Conservation (phyloP, 2,888 invertebrate genomes). For the Cantharis flavilabris region DNA sequence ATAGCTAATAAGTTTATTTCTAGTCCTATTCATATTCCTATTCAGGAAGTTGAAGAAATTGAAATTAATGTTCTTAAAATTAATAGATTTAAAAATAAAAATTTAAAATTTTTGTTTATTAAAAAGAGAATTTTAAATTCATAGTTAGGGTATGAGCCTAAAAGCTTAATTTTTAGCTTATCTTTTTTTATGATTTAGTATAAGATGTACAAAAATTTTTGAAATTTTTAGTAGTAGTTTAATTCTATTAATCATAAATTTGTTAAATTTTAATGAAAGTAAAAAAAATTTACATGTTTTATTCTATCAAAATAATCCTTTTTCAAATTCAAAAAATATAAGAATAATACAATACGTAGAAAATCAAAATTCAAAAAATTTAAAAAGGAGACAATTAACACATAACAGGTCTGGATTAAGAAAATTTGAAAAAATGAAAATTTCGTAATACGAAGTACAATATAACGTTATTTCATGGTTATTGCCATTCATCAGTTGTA, state of each 20-base stretch:
- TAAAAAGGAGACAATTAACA: too few relatives aligned
- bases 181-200: constrained; percentile 65
- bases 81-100: constrained; percentile 60
- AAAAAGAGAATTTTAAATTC: constrained; percentile 60
- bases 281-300: constrained; percentile 55
- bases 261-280: constrained; percentile 44
- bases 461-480: too few relatives aligned
- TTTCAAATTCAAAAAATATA: too few relatives aligned
- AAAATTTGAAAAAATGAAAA: too few relatives aligned
- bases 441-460: too few relatives aligned
- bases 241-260: constrained; percentile 59
- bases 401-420: too few relatives aligned
- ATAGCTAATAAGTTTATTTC: constrained; percentile 67
- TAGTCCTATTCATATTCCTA: constrained; percentile 63
- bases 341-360: too few relatives aligned
- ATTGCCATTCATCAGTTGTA: too few relatives aligned
- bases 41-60: constrained; percentile 57
- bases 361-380: too few relatives aligned
- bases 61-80: constrained; percentile 58
- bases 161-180: constrained; percentile 60
- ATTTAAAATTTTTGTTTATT: constrained; percentile 58
- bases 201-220: constrained; percentile 67
- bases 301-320: constrained; percentile 69
- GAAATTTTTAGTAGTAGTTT: constrained; percentile 65
- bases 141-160: constrained; percentile 58